These are phyloP conservation scores for Rhabdomys dilectus DNA, from an alignment of 2,113 vertebrate species.

Conservation along the genomic window DNA sequence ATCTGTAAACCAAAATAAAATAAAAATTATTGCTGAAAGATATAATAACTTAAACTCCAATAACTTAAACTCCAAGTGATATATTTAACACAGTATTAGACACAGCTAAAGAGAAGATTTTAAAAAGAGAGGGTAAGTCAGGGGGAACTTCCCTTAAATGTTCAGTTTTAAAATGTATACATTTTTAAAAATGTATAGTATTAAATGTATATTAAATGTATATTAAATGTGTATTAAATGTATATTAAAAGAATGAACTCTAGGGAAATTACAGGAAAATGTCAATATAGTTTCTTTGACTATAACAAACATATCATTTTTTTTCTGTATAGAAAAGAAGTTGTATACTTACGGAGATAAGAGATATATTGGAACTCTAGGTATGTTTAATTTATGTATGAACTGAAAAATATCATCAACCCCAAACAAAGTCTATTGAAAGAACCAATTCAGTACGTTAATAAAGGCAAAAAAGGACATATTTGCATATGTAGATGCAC, in stretches of 20 bases:
- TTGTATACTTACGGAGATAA: not conserved
- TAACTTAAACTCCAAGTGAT: not conserved
- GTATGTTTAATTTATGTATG: not conserved
- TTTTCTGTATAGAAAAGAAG: not conserved
- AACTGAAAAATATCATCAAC: not conserved
- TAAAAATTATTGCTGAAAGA: not conserved
- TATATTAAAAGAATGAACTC: not conserved
- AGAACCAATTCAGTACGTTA: not conserved
- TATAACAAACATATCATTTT: not conserved
- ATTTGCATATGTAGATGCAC: not conserved
- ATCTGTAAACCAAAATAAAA: constrained; percentile 8
- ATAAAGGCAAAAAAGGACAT: not conserved
- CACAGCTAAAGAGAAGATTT: constrained; percentile 31
- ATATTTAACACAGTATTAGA: constrained; percentile 27
- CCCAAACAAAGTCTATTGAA: constrained; percentile 1
- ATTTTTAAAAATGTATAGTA: too few relatives aligned
- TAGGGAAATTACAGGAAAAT: not conserved
- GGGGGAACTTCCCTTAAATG: not conserved
- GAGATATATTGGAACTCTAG: not conserved
- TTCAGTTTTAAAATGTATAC: not conserved
- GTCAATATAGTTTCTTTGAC: not conserved
- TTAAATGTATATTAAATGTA: too few relatives aligned
- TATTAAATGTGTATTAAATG: too few relatives aligned
- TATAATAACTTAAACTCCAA: not conserved
- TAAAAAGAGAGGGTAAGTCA: not conserved